Evolutionary conservation across 2,113 vertebrate species (phyloP), one percentile per base, ranked within the genome.

Genomic region (Onychorhynchus coronatus): DNA sequence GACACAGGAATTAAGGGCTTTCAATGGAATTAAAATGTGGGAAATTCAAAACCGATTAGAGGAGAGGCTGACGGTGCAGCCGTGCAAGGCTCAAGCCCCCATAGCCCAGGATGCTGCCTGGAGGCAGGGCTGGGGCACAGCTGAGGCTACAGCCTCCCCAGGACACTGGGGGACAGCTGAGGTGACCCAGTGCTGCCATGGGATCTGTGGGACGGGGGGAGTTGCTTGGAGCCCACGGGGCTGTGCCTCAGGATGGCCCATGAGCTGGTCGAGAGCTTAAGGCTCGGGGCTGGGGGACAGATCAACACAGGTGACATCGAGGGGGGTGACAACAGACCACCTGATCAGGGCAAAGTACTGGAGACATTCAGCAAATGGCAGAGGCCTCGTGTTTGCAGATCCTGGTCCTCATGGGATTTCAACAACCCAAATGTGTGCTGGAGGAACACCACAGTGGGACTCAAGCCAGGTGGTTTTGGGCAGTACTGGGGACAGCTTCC

Each of bases 41-140:
- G 95, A 95, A 96, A 96, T 92, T 89, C 76, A 95, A 94, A 95
- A 33, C 6, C 4, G 31, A 46, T 63, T 72, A 58, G 59, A 52
- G 58, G 33, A 56, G 72, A 85, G 55, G 75, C 63, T 25, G 39
- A 0, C 0, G 14, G 73, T 8, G 9, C 65, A 77, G 70, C 15
- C 1, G 33, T 8, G 53, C 47, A 3, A 2, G 24, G 71, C 52
- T 24, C 2, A 1, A 39, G 37, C 18, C 59, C 31, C 37, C 33
- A 1, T 1, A 1, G 20, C 33, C 17, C n/a, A 15, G 71, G 53
- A 21, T 1, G 23, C 28, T 30, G 53, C 67, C 41, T 16, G 62
- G 23, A 37, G 74, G 19, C 46, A 67, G 56, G 22, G 14, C 3
- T 49, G 39, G 52, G 61, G n/a, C 72, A 65, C 2, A 0, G 37